Conservation (phyloP, 2,888 invertebrate species). For the Lomographa bimaculata region DNA sequence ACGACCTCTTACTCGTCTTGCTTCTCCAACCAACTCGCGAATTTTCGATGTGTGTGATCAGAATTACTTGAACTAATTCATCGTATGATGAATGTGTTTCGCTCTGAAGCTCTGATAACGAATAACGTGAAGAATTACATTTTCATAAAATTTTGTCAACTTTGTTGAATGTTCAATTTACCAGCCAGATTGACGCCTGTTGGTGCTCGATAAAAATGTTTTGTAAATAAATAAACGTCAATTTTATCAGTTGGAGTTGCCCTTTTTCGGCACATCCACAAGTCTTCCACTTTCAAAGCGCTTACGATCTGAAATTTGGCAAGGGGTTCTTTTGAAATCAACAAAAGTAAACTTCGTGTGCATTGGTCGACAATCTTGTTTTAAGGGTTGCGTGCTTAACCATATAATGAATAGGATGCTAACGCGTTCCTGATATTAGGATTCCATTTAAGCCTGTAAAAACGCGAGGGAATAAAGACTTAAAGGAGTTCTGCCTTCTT, state of each 20-base stretch:
- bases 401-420: too few relatives aligned
- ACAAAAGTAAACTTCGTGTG: too few relatives aligned
- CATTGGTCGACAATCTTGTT: too few relatives aligned
- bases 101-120: conserved; percentile 5
- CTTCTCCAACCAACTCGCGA: conserved; percentile 45
- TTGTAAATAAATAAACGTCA: conserved; percentile 9
- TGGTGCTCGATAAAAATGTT: conserved; percentile 8
- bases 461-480: too few relatives aligned
- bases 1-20: conserved; percentile 59
- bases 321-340: too few relatives aligned
- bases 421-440: too few relatives aligned
- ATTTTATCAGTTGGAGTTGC: conserved; percentile 17
- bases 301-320: too few relatives aligned
- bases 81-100: conserved; percentile 10
- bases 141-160: conserved; percentile 1
- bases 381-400: too few relatives aligned
- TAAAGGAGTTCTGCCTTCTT: too few relatives aligned
- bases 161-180: neutral
- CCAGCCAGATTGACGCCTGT: conserved; percentile 17
- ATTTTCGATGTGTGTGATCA: conserved; percentile 41
- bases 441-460: too few relatives aligned
- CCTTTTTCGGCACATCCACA: conserved; percentile 10
- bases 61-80: too few relatives aligned
- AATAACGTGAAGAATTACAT: neutral
- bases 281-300: too few relatives aligned